Evolutionary conservation across 2,888 invertebrate species (phyloP).

Genomic region (Corbicula japonica): DNA sequence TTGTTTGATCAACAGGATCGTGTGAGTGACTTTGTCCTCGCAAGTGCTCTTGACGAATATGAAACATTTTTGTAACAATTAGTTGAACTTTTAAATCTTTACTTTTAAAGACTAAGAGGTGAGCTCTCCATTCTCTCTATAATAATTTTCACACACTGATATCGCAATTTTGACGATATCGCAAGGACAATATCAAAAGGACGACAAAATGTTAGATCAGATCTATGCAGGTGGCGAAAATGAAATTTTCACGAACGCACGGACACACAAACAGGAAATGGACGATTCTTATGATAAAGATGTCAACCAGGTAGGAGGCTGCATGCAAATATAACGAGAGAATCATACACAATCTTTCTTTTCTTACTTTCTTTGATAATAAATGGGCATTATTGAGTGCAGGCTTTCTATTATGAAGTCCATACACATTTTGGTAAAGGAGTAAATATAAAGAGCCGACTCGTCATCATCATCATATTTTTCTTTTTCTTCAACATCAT

Average conservation of each 20-base stretch:
- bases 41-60: conserved; percentile 10
- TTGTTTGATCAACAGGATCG: conserved; percentile 19
- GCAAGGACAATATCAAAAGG: neutral
- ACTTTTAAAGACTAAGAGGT: neutral
- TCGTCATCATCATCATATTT: no score
- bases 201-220: conserved; percentile 16
- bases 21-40: conserved; percentile 9
- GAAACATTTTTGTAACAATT: conserved; percentile 5
- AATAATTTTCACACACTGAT: neutral
- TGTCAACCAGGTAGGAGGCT: conserved; percentile 34
- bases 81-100: no score
- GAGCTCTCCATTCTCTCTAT: neutral
- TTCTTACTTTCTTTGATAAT: no score
- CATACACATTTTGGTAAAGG: no score
- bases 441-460: no score
- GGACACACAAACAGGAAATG: conserved; percentile 5
- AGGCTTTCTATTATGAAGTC: no score
- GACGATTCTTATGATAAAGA: conserved; percentile 5
- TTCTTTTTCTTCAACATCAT: no score
- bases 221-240: conserved; percentile 9
- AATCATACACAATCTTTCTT: no score
- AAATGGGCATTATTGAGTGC: no score
- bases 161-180: neutral
- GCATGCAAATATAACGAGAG: no score
- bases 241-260: conserved; percentile 16